Evolutionary conservation across 1,140 invertebrate genomes (phyloP).

Genomic region (Formica exsecta): DNA sequence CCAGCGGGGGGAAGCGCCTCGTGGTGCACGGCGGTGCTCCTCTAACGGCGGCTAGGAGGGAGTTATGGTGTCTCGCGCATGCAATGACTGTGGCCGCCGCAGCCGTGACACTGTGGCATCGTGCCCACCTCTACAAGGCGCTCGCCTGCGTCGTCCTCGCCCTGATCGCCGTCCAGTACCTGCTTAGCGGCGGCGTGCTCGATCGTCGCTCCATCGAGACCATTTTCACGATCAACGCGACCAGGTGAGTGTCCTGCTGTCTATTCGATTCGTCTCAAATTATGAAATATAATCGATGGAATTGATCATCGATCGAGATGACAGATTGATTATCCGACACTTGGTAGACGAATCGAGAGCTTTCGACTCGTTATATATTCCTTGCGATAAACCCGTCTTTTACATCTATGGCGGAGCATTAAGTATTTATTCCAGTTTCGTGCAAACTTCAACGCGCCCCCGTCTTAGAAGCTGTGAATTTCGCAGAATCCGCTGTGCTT

Average conservation of each 20-base stretch:
- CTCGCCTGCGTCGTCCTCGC: conserved; percentile 83
- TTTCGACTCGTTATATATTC: neutral
- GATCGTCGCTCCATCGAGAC: conserved; percentile 85
- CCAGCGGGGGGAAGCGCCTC: conserved; percentile 57
- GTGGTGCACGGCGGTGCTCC: conserved; percentile 73
- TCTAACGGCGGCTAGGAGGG: conserved; percentile 80
- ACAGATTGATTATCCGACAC: neutral
- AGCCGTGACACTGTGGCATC: conserved; percentile 85
- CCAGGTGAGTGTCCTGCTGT: conserved; percentile 72
- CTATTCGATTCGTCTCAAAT: neutral
- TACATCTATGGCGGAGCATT: neutral
- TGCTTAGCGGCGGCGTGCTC: conserved; percentile 84
- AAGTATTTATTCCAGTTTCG: neutral
- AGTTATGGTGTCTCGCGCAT: conserved; percentile 85
- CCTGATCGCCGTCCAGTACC: conserved; percentile 85
- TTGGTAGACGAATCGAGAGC: neutral
- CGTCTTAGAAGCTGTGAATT: conserved; percentile 10
- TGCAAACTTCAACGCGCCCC: neutral
- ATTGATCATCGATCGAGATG: no score
- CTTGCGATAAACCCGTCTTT: conserved; percentile 6
- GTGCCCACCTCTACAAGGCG: conserved; percentile 85
- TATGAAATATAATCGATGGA: no score
- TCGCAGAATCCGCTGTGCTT: conserved; percentile 9
- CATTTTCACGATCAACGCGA: conserved; percentile 85
- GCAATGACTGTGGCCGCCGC: conserved; percentile 85